Base-by-base conservation (phyloP, 2,113 vertebrate species). In the Hemibagrus wyckioides region DNA sequence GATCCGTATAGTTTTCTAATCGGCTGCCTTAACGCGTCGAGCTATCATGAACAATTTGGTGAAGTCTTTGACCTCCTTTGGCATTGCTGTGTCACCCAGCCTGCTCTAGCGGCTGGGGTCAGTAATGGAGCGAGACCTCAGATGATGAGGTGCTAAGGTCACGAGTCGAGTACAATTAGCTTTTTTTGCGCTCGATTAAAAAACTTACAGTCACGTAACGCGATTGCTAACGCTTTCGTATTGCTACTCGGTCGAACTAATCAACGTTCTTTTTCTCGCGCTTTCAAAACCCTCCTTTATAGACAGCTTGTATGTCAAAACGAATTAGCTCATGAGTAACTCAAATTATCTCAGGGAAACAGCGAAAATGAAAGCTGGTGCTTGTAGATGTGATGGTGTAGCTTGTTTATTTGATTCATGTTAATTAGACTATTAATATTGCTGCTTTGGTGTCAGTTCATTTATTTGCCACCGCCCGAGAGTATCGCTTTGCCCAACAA, bases 161-260 rank as follows among this genome's bases (percentile, higher is more conserved):
- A 94, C 88, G 57, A 92, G 92, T 93, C 92, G 91, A 92, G 86
- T 92, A 92, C 94, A 95, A 95, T 95, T 96, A 95, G 92, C 91
- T 92, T 94, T 94, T n/a, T 95, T 95, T 93, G 93, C 93, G 94
- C 94, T 93, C 93, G 91, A 92, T 65, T 94, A 93, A 91, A 89
- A 94, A 93, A 83, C 39, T 10, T 11, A 83, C 92, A 93, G 91
- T 95, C 90, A 30, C 87, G 85, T 94, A 92, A 94, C 93, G 91
- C 87, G 91, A 94, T 93, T 92, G 90, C 79, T 57, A 87, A 87
- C 44, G 17, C 83, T 92, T 15, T 91, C 88, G 76, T 67, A 89
- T 82, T 89, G 90, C 92, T 93, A 91, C 89, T 92, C 93, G 59
- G 84, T 73, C 88, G 80, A 85, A 87, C 80, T 54, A 88, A 83